Base-by-base conservation (phyloP, 2,888 invertebrate species). In the Drosophila macrospina region DNA sequence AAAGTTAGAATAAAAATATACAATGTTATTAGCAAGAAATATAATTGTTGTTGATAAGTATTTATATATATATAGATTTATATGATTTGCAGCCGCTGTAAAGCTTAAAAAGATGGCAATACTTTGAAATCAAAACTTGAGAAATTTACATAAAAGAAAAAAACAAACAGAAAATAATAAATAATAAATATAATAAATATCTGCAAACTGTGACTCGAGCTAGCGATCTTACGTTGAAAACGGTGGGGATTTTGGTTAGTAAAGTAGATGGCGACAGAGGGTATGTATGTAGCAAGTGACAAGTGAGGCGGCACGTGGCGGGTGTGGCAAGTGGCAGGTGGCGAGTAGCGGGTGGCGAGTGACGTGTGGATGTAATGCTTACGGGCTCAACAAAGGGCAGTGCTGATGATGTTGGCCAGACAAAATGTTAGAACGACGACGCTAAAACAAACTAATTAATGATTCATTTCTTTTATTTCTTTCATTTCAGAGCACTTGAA, bases 71-170 rank as follows among this genome's bases (percentile, higher is more conserved):
- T 8, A 15, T 15, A 45, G 4, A 15, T 15, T 34, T 32, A 36
- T 24, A 45, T 45, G 24, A 41, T 56, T 51, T 51, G 32, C n/a
- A 16, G 57, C 47, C 65, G 78, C 70, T 73, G 71, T 68, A 78
- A 84, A 75, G 79, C 76, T 75, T 71, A 80, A 77, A 48, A 54
- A 80, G 80, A 87, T 76, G 71, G 82, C 88, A 89, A 89, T 88
- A 87, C 88, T 89, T 89, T 87, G 89, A 89, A 75, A 52, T 59
- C 45, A 61, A 8, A 51, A 51, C 37, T 42, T 16, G 39, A 11
- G 15, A 39, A 39, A 65, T 41, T 28, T 50, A 51, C 10, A n/a
- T 13, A 45, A 20, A 45, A 41, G 4, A 5, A 45, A 16, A 48
- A 44, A 55, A 64, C 34, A 7, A 62, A n/a, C n/a, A n/a, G n/a